Evolutionary conservation across 2,797 vertebrate species (phyloP), one percentile per base, ranked within the genome.

Genomic region (Silurus aristotelis): DNA sequence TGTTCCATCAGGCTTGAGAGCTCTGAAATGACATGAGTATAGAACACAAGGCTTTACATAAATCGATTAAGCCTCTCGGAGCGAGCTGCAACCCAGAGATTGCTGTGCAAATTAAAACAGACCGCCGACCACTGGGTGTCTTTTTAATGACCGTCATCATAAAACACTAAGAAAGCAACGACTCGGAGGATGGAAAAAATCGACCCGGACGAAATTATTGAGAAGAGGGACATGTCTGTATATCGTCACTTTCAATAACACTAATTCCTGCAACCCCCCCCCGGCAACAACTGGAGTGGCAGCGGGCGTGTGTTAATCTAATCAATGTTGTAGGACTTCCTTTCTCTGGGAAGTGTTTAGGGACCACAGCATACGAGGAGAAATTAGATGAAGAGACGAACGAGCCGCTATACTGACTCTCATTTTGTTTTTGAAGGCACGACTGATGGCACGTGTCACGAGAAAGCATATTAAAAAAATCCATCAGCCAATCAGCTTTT

Each of bases 121-220:
- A 81, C 25, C 7, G 27, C n/a, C 0, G 80, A 56, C 64, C 46
- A 81, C 46, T 52, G 46, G 79, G 79, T 52, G 79, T 81, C 61
- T 67, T 67, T 70, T 82, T 82, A 82, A 82, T 81, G 46, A 55
- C 63, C 12, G 64, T 56, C 66, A 3, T 48, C 80, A 70, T 82
- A 38, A 82, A 82, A 82, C 66, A 70, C 64, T 4, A 14, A 1
- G 48, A 58, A 70, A 31, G 64, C 48, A 38, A 52, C 61, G 64
- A 66, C 78, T 48, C 38, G 0, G 61, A 80, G 22, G 3, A 80
- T 25, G 43, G 58, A 52, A 58, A 70, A 64, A 82, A 71, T 70
- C 67, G n/a, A 77, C 43, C 83, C 46, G 72, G 80, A 82, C 48
- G 31, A 70, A 70, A 82, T 56, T 68, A 82, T 82, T 31, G 64